Conservation (phyloP, 2,888 invertebrate genomes). For the Nycteola revayana region DNA sequence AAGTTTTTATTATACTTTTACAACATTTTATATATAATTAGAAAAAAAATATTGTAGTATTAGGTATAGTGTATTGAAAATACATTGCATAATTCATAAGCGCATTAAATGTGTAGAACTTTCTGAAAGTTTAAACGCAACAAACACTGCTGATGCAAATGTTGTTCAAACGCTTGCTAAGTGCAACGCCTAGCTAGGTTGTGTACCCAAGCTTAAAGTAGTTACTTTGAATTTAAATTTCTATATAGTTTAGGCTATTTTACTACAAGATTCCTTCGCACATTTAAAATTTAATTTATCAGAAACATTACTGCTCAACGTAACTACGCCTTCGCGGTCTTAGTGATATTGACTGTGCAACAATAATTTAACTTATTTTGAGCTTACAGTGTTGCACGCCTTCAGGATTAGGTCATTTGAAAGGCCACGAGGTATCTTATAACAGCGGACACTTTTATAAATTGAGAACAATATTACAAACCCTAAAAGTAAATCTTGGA, state of each 20-base stretch:
- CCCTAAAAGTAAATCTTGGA: too few species aligned
- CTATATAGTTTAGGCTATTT: slow-evolving; percentile 4
- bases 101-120: slow-evolving; percentile 36
- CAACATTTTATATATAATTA: too few species aligned
- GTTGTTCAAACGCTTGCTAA: slow-evolving; percentile 47
- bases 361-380: slow-evolving; percentile 45
- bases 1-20: too few species aligned
- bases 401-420: slow-evolving; percentile 45
- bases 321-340: slow-evolving; percentile 48
- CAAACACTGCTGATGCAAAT: slow-evolving; percentile 48
- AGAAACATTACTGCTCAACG: too few species aligned
- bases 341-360: slow-evolving; percentile 42
- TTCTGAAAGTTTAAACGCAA: slow-evolving; percentile 46
- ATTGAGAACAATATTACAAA: too few species aligned
- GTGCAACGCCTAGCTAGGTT: slow-evolving; percentile 34
- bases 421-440: slow-evolving; percentile 36
- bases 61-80: too few species aligned
- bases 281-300: too few species aligned
- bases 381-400: slow-evolving; percentile 45
- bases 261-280: slow-evolving; percentile 31
- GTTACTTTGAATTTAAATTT: not conserved
- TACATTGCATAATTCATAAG: slow-evolving; percentile 53
- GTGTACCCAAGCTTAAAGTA: not conserved
- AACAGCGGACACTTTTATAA: too few species aligned
- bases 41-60: too few species aligned